phyloP scores from a whole-genome alignment of 2,797 vertebrate genomes.

The Gymnothorax javanicus region DNA sequence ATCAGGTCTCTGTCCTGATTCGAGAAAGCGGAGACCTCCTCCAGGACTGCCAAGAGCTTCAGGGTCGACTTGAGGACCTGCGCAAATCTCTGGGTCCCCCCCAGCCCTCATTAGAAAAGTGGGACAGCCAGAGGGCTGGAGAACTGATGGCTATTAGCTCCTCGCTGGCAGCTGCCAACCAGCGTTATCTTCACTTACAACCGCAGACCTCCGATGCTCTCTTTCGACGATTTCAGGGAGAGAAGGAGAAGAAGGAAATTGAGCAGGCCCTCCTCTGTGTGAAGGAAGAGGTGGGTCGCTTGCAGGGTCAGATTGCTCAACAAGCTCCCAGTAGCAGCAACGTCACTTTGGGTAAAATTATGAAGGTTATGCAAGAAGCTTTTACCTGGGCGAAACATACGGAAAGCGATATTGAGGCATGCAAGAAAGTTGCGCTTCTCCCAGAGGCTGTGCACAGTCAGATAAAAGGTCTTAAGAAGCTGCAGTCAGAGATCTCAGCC shows the following conservation, averaged over 20 bases:
- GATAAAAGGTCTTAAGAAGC: conserved; percentile 78
- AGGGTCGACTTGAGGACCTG: conserved; percentile 63
- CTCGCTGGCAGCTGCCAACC: conserved; percentile 74
- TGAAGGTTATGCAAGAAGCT: conserved; percentile 73
- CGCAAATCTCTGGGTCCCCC: conserved; percentile 46
- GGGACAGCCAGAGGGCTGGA: conserved; percentile 57
- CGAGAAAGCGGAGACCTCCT: conserved; percentile 65
- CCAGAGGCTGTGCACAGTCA: conserved; percentile 82
- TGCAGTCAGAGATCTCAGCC: conserved; percentile 71
- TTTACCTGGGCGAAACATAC: conserved; percentile 79
- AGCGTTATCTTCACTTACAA: conserved; percentile 69
- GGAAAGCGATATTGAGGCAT: conserved; percentile 67
- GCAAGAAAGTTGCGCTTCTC: conserved; percentile 75
- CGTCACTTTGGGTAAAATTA: conserved; percentile 70
- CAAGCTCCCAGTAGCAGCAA: conserved; percentile 61
- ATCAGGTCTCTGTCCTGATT: conserved; percentile 62
- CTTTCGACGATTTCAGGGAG: conserved; percentile 70
- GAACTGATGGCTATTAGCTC: conserved; percentile 66
- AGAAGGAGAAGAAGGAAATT: conserved; percentile 70
- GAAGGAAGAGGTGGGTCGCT: conserved; percentile 65
- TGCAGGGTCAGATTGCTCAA: conserved; percentile 59
- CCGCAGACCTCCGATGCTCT: conserved; percentile 68
- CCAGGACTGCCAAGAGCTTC: conserved; percentile 61
- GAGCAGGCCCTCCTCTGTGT: conserved; percentile 69
- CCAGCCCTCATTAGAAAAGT: conserved; percentile 47